Evolutionary conservation across 2,113 vertebrate species (phyloP), one percentile per base, ranked within the genome.

Genomic region (Centrocercus urophasianus): DNA sequence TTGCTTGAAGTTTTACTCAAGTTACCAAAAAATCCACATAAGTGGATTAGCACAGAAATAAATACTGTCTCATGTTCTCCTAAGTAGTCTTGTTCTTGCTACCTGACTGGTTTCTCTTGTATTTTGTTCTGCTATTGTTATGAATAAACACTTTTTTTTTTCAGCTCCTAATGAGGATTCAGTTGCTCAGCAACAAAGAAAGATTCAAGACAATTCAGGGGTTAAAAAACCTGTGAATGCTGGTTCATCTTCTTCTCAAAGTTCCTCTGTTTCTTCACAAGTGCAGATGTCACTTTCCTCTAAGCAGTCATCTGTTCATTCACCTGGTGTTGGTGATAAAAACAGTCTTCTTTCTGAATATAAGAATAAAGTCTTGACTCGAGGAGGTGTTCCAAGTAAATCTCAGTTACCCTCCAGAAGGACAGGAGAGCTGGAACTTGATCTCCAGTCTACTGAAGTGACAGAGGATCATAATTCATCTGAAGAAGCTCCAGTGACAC

Each of bases 161-260:
- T 57, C 96, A 99, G 99, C 95, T 93, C 94, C 91, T 93, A 95
- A 94, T 82, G 77, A 93, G 27, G 96, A 97, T 91, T 95, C 98
- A 28, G 76, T 94, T 6, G 64, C 88, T 78, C 92, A 92, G 67
- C 94, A 93, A 89, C 91, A 96, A 70, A 94, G 93, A 67, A 98
- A 97, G 67, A 75, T 14, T 13, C 96, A 95, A 22, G 96, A 98
- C 36, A 94, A 66, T 40, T 86, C 65, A 72, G 97, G 95, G 50
- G 76, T 95, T 14, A 96, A 95, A 76, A 96, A 93, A 48, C 25
- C 65, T 20, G 78, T 90, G n/a, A 95, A 93, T 59, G 61, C 67
- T 81, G 90, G 63, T 69, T 93, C 81, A 64, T 88, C 96, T 86
- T 21, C 84, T 92, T 88, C 93, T 89, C 95, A 96, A 61, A 90